Percentiles rank a stretch among this genome's conserved stretches.
Evolutionary conservation across 1,140 invertebrate genomes (phyloP).

Genomic region (Acromyrmex charruanus): DNA sequence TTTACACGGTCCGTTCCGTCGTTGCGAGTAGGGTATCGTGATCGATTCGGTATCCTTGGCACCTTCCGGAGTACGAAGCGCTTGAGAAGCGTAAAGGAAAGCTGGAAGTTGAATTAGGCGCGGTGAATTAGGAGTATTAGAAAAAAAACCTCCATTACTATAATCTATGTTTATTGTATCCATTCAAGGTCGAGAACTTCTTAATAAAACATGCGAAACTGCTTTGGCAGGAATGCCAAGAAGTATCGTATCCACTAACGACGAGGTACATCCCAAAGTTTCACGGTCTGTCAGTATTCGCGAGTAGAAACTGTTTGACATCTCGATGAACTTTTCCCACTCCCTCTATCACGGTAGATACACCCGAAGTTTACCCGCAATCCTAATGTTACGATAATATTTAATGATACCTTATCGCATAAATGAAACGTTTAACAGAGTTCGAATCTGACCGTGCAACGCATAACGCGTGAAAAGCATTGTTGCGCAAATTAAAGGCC

Average conservation of each 20-base stretch:
- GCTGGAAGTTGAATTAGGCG: slow-evolving; percentile 44
- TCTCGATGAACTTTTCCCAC: slow-evolving; percentile 44
- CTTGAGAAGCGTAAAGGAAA: slow-evolving; percentile 36
- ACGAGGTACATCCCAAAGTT: slow-evolving; percentile 34
- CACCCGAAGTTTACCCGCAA: slow-evolving; percentile 17
- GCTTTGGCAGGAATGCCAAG: slow-evolving; percentile 10
- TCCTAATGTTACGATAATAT: slow-evolving; percentile 46
- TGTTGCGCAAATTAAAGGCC: slow-evolving; percentile 60
- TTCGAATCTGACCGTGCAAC: neutral
- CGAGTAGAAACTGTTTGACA: slow-evolving; percentile 54
- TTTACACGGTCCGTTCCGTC: slow-evolving; percentile 67
- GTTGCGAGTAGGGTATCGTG: slow-evolving; percentile 45
- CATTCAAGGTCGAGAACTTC: slow-evolving; percentile 28
- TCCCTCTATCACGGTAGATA: neutral
- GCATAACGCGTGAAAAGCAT: slow-evolving; percentile 50
- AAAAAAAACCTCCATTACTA: slow-evolving; percentile 29
- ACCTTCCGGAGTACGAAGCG: slow-evolving; percentile 29
- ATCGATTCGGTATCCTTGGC: slow-evolving; percentile 67
- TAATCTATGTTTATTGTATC: slow-evolving; percentile 66
- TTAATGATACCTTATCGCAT: slow-evolving; percentile 29
- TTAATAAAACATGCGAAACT: slow-evolving; percentile 57
- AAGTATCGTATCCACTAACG: slow-evolving; percentile 2
- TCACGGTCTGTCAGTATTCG: slow-evolving; percentile 46
- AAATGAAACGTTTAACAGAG: slow-evolving; percentile 21
- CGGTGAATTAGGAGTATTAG: slow-evolving; percentile 34